phyloP scores from a whole-genome alignment of 2,797 vertebrate species.

The Tinamus major region DNA sequence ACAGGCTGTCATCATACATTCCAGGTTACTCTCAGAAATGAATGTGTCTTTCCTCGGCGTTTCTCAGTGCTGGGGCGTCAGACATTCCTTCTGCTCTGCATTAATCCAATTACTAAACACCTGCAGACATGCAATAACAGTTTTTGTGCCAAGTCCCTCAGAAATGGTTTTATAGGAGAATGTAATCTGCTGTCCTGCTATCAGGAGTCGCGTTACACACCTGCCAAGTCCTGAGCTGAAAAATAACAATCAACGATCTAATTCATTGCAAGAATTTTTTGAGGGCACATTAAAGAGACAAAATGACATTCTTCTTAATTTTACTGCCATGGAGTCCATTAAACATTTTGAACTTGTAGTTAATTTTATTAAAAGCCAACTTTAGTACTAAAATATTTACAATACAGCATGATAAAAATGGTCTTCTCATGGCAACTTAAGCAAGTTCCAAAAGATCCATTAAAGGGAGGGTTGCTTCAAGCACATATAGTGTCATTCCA shows the following conservation, averaged over 20 bases:
- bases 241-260: constrained; percentile 83
- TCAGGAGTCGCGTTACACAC: constrained; percentile 87
- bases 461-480: constrained; percentile 69
- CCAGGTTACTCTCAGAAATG: constrained; percentile 82
- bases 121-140: constrained; percentile 92
- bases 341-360: constrained; percentile 75
- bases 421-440: constrained; percentile 59
- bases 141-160: constrained; percentile 84
- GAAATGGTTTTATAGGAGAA: constrained; percentile 82
- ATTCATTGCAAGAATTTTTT: constrained; percentile 83
- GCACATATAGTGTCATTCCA: constrained; percentile 61
- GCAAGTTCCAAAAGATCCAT: constrained; percentile 75
- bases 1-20: constrained; percentile 85
- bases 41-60: constrained; percentile 83
- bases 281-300: constrained; percentile 80
- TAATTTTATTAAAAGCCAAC: constrained; percentile 73
- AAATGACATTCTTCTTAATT: constrained; percentile 73
- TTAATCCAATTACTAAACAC: constrained; percentile 95
- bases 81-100: constrained; percentile 87
- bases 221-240: constrained; percentile 84
- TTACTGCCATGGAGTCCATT: constrained; percentile 77
- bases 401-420: constrained; percentile 60
- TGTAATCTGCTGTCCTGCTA: constrained; percentile 85
- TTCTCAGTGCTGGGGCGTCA: constrained; percentile 77
- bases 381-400: constrained; percentile 77